These are phyloP conservation scores for Mus musculus DNA, from an alignment of 2,113 vertebrate genomes.

Conservation along the genomic window DNA sequence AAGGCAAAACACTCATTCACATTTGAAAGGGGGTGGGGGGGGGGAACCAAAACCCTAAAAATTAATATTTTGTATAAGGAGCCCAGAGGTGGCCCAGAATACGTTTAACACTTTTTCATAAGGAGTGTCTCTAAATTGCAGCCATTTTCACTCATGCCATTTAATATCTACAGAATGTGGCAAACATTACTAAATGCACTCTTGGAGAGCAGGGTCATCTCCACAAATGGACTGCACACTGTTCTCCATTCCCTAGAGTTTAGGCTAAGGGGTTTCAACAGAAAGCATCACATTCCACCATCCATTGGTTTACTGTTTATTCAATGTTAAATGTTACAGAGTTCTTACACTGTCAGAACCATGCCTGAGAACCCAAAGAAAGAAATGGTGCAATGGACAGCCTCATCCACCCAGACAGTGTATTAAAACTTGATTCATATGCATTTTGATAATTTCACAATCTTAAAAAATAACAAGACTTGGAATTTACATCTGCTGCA, in stretches of 20 bases:
- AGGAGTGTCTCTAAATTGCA: not conserved
- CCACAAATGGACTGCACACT: not conserved
- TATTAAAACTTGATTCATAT: slow-evolving; percentile 82
- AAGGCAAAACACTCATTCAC: not conserved
- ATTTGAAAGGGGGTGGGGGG: not conserved
- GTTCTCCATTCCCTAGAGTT: not conserved
- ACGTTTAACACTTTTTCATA: not conserved
- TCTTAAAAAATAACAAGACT: slow-evolving; percentile 76
- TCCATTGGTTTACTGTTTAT: slow-evolving; percentile 87
- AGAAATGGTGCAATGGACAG: slow-evolving; percentile 86
- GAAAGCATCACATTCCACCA: slow-evolving; percentile 74
- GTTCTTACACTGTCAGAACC: slow-evolving; percentile 87
- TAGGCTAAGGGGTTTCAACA: not conserved
- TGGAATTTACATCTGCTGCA: slow-evolving; percentile 76
- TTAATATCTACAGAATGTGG: not conserved
- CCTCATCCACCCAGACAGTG: slow-evolving; percentile 79
- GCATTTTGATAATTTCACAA: slow-evolving; percentile 75
- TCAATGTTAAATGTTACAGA: slow-evolving; percentile 88
- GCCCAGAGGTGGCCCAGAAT: not conserved
- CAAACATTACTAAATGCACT: not conserved
- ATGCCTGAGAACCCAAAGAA: slow-evolving; percentile 84
- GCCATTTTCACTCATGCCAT: not conserved
- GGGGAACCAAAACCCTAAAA: not conserved
- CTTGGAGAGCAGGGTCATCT: not conserved
- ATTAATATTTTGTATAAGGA: not conserved